These are phyloP conservation scores for Yasuhikotakia modesta DNA, from an alignment of 2,797 vertebrate species.

Conservation along the genomic window DNA sequence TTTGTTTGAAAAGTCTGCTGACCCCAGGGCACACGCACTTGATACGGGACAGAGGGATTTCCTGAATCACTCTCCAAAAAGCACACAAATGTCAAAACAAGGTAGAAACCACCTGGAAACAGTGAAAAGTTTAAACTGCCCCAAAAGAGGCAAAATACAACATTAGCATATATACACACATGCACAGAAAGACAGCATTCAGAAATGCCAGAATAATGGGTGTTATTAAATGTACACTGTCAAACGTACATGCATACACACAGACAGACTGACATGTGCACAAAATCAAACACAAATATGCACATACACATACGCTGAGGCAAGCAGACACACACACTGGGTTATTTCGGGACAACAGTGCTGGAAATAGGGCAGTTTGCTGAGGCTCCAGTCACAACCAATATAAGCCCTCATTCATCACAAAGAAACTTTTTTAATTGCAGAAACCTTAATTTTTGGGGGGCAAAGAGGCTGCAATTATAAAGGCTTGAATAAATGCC, in stretches of 20 bases:
- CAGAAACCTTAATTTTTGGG: conserved; percentile 8
- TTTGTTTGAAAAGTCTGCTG: conserved; percentile 24
- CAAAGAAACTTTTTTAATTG: background rate
- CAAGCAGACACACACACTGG: background rate
- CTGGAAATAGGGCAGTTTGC: background rate
- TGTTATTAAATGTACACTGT: conserved; percentile 29
- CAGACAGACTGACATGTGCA: conserved; percentile 17
- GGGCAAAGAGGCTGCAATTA: no score
- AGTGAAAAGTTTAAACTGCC: conserved; percentile 28
- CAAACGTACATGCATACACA: conserved; percentile 19
- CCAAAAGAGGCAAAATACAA: conserved; percentile 38
- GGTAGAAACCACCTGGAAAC: conserved; percentile 32
- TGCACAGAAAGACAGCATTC: conserved; percentile 43
- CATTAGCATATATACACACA: conserved; percentile 32
- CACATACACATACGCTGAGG: background rate
- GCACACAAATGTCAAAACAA: conserved; percentile 25
- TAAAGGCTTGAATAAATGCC: background rate
- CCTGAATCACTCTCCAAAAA: conserved; percentile 4
- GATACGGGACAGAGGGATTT: conserved; percentile 34
- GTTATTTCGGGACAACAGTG: conserved; percentile 43
- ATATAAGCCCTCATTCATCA: conserved; percentile 15
- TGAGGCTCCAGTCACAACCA: conserved; percentile 18
- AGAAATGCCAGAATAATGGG: conserved; percentile 40
- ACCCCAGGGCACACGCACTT: conserved; percentile 28
- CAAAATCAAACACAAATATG: conserved; percentile 12